Percentiles rank a stretch among this genome's conserved stretches.
Evolutionary conservation across 2,797 vertebrate genomes (phyloP).

Genomic region (Leptoclinus maculatus): DNA sequence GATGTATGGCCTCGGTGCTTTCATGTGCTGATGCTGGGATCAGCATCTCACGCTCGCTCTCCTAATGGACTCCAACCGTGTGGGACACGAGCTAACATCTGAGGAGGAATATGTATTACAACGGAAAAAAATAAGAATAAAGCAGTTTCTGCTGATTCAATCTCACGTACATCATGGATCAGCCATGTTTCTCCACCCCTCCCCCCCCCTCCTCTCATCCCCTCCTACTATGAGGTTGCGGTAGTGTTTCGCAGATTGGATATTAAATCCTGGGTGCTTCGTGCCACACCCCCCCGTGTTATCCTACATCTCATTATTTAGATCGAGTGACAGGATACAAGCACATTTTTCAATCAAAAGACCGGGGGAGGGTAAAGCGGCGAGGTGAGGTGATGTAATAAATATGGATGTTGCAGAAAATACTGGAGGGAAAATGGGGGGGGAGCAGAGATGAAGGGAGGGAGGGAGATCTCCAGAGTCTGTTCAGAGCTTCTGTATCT

Average conservation of each 20-base stretch:
- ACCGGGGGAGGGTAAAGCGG: constrained; percentile 25
- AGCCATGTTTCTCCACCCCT: constrained; percentile 40
- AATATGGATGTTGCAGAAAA: constrained; percentile 62
- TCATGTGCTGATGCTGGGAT: constrained; percentile 52
- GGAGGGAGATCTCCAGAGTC: constrained; percentile 28
- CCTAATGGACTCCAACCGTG: constrained; percentile 55
- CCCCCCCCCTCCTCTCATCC: constrained; percentile 16
- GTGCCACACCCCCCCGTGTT: constrained; percentile 49
- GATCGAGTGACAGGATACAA: constrained; percentile 62
- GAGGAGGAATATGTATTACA: constrained; percentile 29
- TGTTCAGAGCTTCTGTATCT: constrained; percentile 49
- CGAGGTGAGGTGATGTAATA: constrained; percentile 55
- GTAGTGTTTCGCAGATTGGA: constrained; percentile 65
- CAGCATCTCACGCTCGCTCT: constrained; percentile 23
- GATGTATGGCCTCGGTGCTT: constrained; percentile 55
- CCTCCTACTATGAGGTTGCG: constrained; percentile 39
- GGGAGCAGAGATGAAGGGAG: constrained; percentile 31
- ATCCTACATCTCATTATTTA: constrained; percentile 65
- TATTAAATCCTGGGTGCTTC: constrained; percentile 60
- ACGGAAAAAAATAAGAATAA: constrained; percentile 9
- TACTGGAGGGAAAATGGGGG: constrained; percentile 7
- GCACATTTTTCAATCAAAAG: constrained; percentile 53
- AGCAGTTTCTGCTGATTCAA: constrained; percentile 42
- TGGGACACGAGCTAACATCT: constrained; percentile 47
- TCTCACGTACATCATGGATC: constrained; percentile 43